Evolutionary conservation across 37 sponge, comb jelly and placozoan species (phyloP), one percentile per base, ranked within the genome.

Genomic region (Ephydatia muelleri): DNA sequence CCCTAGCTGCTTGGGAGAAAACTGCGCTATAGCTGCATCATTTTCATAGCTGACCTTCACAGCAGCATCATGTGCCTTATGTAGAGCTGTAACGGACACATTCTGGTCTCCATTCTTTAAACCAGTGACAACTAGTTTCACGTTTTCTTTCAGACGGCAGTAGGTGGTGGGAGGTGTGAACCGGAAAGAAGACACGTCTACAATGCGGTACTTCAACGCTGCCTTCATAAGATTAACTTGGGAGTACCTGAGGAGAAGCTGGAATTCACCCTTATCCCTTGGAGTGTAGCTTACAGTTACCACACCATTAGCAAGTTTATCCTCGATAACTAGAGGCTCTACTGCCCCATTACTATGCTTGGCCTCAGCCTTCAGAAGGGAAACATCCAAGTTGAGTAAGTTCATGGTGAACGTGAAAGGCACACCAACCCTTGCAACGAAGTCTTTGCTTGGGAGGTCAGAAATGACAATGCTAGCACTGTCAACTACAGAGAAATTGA

Each of bases 121-220:
- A 34, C 85, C 93, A 30, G 86, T 86, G 65, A 93, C 80, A 34
- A 49, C 82, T 80, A 93, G 89, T 49, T 86, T 93, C 39, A 93
- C 90, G 33, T 87, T 76, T 33, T 89, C 83, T 21, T 81, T 80
- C 23, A 37, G 30, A 48, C 80, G 86, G 8, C 93, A 86, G 49
- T 77, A 86, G 9, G 80, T 76, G 25, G 39, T 89, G 21, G 93
- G 93, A 43, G 88, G 68, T 0, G 75, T 89, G 68, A 89, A 74
- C 31, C 72, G 39, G 76, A 89, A 84, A 34, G 27, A 30, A 14
- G 78, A 43, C 13, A 84, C 86, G 66, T 92, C 75, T 14, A 83
- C 79, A 22, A 92, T 72, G 22, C 83, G 79, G 37, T 70, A 77
- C 9, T 22, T n/a, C 93, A 86, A 92, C 12, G 85, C 80, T 2